These are phyloP conservation scores for Leucoma salicis DNA, from an alignment of 2,888 invertebrate genomes.

Conservation along the genomic window DNA sequence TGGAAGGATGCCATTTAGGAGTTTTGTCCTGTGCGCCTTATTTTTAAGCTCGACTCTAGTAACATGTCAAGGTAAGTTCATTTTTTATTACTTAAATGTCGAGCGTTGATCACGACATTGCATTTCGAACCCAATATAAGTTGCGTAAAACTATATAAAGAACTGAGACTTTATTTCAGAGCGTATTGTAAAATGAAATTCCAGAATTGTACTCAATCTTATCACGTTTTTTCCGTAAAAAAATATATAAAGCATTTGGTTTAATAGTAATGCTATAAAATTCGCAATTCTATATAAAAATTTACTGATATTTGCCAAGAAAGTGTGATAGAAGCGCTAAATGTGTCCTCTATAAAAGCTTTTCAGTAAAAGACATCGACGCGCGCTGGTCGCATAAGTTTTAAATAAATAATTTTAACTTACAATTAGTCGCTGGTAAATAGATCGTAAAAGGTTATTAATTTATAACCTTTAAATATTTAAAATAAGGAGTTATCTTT, in stretches of 20 bases:
- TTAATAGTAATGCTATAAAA: slow-evolving; percentile 2
- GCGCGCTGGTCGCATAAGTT: slow-evolving; percentile 25
- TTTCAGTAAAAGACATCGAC: slow-evolving; percentile 52
- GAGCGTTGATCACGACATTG: slow-evolving; percentile 20
- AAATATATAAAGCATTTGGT: neutral
- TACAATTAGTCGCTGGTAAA: too few relatives aligned
- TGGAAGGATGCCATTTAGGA: slow-evolving; percentile 49
- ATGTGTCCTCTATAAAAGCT: slow-evolving; percentile 9
- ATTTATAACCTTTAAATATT: too few relatives aligned
- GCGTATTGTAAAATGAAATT: neutral
- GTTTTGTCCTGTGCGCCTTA: slow-evolving; percentile 46
- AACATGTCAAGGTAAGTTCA: slow-evolving; percentile 71
- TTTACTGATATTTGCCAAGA: neutral
- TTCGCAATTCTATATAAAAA: neutral
- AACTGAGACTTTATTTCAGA: neutral
- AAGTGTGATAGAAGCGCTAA: neutral
- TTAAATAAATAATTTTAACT: too few relatives aligned
- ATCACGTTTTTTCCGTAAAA: slow-evolving; percentile 1
- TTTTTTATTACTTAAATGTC: slow-evolving; percentile 25
- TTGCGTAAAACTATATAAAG: slow-evolving; percentile 8
- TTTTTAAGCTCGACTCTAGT: slow-evolving; percentile 49
- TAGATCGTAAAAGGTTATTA: too few relatives aligned
- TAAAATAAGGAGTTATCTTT: too few relatives aligned
- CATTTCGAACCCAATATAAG: slow-evolving; percentile 4
- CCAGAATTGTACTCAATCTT: neutral